A percentile compares a stretch with the other conserved stretches of the same genome.
These are phyloP conservation scores for Tetragonisca angustula DNA, from an alignment of 2,888 invertebrate species.

Conservation along the genomic window DNA sequence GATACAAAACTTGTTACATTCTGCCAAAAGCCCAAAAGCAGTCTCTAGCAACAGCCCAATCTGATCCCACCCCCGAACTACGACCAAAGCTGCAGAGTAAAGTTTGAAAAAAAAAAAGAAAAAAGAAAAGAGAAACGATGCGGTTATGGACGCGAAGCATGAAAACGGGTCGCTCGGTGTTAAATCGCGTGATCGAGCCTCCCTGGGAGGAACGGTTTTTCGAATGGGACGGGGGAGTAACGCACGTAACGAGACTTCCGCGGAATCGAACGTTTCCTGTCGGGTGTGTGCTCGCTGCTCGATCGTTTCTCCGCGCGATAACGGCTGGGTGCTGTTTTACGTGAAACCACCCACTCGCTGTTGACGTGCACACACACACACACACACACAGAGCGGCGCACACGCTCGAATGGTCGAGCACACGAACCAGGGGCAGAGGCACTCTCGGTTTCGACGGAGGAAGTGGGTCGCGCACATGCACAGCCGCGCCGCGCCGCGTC, in stretches of 20 bases:
- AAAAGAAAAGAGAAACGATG: neutral
- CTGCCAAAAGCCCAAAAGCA: neutral
- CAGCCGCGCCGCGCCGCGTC: slow-evolving; percentile 43
- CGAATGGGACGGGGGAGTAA: neutral
- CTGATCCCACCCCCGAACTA: no score
- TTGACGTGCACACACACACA: neutral
- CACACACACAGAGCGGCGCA: neutral
- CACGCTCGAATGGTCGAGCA: neutral
- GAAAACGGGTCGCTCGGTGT: neutral
- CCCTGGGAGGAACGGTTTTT: neutral
- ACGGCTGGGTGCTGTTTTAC: slow-evolving; percentile 43
- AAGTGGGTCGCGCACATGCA: slow-evolving; percentile 78
- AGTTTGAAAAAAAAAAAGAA: neutral
- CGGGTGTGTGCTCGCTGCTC: neutral
- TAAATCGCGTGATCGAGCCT: neutral
- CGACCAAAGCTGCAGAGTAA: no score
- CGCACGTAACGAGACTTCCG: slow-evolving; percentile 39
- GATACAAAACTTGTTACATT: neutral
- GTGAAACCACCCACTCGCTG: slow-evolving; percentile 54
- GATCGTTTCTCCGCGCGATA: slow-evolving; percentile 49
- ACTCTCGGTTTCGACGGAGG: slow-evolving; percentile 80
- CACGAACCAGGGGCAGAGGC: slow-evolving; percentile 44
- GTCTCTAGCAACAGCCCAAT: neutral
- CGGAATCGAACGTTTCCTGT: slow-evolving; percentile 54
- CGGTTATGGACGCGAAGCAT: neutral